A percentile compares a stretch with the other conserved stretches of the same genome.
These are phyloP conservation scores for Trogon surrucura DNA, from an alignment of 2,113 vertebrate genomes.

Conservation along the genomic window DNA sequence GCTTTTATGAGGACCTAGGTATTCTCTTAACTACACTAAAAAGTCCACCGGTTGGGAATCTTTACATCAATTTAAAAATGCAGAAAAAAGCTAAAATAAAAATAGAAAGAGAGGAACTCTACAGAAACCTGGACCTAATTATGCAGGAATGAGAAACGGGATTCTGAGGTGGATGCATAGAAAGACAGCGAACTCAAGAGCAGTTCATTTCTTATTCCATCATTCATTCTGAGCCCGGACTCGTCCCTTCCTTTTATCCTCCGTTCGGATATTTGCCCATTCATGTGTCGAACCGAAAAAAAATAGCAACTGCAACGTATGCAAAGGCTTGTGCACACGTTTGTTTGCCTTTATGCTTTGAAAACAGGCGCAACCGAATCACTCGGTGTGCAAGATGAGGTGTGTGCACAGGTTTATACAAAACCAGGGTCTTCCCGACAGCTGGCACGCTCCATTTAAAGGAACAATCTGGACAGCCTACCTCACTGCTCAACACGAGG, in stretches of 20 bases:
- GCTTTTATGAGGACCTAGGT: constrained; percentile 62
- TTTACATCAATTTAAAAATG: constrained; percentile 58
- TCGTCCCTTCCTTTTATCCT: background rate
- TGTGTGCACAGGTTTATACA: rapidly evolving
- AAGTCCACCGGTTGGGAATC: constrained; percentile 57
- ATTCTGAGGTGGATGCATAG: constrained; percentile 26
- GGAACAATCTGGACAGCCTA: background rate
- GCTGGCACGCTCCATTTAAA: background rate
- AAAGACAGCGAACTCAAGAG: constrained; percentile 32
- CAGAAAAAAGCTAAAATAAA: constrained; percentile 43
- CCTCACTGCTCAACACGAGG: background rate
- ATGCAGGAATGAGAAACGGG: background rate
- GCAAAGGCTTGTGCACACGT: background rate
- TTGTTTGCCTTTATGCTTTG: background rate
- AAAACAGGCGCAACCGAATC: background rate
- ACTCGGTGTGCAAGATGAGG: background rate
- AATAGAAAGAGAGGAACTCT: constrained; percentile 36
- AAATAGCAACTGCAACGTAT: rapidly evolving
- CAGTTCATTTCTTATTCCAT: constrained; percentile 26
- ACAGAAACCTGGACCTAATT: constrained; percentile 35
- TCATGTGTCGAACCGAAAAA: background rate
- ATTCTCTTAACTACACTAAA: constrained; percentile 59
- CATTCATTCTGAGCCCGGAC: background rate
- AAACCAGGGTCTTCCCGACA: background rate
- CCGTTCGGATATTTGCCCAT: background rate